These are phyloP conservation scores for Plebejus anna DNA, from an alignment of 2,888 invertebrate genomes.

Conservation along the genomic window DNA sequence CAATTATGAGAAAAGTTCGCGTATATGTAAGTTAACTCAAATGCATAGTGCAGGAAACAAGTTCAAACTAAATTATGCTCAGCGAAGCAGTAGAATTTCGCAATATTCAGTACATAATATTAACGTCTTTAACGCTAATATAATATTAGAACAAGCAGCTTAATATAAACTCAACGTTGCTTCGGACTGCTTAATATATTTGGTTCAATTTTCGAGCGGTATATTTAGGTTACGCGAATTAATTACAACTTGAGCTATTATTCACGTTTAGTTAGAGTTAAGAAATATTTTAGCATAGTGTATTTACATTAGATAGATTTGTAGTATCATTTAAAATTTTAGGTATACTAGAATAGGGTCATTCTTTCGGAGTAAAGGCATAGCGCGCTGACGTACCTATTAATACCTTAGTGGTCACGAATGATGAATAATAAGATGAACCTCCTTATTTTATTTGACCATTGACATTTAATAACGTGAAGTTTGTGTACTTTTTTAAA, in stretches of 20 bases:
- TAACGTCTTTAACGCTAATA: constrained; percentile 15
- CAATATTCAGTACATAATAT: constrained; percentile 21
- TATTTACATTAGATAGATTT: neutral
- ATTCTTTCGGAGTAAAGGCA: no score
- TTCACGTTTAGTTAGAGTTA: neutral
- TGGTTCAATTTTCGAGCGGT: constrained; percentile 4
- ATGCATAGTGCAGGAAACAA: constrained; percentile 13
- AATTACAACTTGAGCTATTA: constrained; percentile 10
- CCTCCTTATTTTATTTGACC: no score
- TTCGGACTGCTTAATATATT: constrained; percentile 24
- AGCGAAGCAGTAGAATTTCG: constrained; percentile 8
- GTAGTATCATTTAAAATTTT: neutral
- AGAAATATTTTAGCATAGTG: neutral
- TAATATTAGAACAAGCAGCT: constrained; percentile 17
- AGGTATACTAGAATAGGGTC: neutral
- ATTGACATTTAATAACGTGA: no score
- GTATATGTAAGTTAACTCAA: constrained; percentile 3
- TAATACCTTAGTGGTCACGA: no score
- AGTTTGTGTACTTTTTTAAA: neutral
- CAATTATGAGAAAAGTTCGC: constrained; percentile 14
- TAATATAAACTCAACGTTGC: neutral
- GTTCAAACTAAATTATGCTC: constrained; percentile 5
- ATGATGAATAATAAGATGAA: no score
- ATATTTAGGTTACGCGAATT: neutral
- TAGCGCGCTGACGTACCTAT: no score